A percentile compares a stretch with the other conserved stretches of the same genome.
Evolutionary conservation across 2,888 invertebrate genomes (phyloP).

Genomic region (Pharmacophagus antenor): DNA sequence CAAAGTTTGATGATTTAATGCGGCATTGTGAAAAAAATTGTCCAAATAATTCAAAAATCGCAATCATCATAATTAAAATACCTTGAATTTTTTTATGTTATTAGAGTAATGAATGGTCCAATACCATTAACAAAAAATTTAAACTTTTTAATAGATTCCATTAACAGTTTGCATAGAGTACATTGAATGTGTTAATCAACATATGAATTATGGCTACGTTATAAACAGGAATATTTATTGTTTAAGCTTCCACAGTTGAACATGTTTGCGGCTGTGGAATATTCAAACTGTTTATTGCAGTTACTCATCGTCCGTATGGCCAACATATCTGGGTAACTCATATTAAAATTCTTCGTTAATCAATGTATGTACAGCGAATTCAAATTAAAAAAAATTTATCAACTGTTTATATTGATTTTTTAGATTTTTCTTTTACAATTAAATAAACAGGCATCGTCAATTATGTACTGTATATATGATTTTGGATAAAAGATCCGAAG

Average conservation of each 20-base stretch:
- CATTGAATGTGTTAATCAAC: not conserved
- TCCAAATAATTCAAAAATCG: no score
- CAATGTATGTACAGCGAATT: not conserved
- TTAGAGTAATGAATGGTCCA: no score
- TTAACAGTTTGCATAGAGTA: no score
- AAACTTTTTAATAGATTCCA: not conserved
- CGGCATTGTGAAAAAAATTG: no score
- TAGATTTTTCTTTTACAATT: no score
- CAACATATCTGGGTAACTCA: constrained; percentile 3
- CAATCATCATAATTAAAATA: no score
- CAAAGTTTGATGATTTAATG: no score
- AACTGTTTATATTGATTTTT: no score
- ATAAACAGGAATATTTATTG: not conserved
- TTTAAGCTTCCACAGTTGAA: constrained; percentile 12
- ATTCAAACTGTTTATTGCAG: constrained; percentile 14
- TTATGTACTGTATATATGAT: no score
- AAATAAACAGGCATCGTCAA: no score
- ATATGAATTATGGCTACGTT: not conserved
- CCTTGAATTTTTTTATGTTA: no score
- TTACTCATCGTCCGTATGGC: constrained; percentile 14
- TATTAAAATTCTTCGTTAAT: constrained; percentile 20
- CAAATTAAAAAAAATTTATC: not conserved
- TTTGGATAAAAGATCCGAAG: no score
- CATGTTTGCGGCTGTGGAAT: constrained; percentile 15
- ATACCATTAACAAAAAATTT: not conserved